Base-by-base conservation (phyloP, 2,888 invertebrate genomes). In the Aradus depressus region DNA sequence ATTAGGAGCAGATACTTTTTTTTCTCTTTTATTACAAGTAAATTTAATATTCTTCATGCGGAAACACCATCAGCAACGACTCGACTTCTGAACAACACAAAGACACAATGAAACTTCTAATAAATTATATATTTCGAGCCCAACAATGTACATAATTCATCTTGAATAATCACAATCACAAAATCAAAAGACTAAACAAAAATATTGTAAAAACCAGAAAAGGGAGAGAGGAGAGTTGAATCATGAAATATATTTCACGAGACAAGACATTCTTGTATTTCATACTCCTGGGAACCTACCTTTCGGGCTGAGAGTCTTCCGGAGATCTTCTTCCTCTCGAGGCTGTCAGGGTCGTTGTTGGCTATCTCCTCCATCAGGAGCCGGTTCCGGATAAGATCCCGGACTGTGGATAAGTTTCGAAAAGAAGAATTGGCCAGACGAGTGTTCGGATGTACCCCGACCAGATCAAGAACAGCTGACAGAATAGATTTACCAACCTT, bases 401-500 rank as follows among this genome's bases (percentile, higher is more conserved):
- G 70, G 42, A 84, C 68, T 51, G 84, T 81, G 55, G 73, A 67
- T 55, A 87, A 66, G 52, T 75, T 78, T 64, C 81, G 80, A 69
- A 81, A 85, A 65, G 84, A 87, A 12, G 88, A 86, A 66, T 81
- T 76, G n/a, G 80, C 79, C 56, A 90, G 68, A 56, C 89, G 77
- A 44, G 86, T 84, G 70, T 81, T 81, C 23, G 88, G 88, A 68
- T 90, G 89, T 56, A 76, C 77, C 44, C 80, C 82, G 10, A 81
- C 81, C 65, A 89, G 71, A 69, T 92, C 91, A 60, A 91, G 69
- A 59, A 90, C 82, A 1, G 90, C 87, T 35, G 85, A 79, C 51
- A 87, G 86, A 59, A 91, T 69, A 1, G 88, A 83, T 52, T 79
- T 77, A 3, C 90, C 90, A 65, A 87, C 86, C 89, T 86, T 65